phyloP scores from a whole-genome alignment of 1,140 invertebrate species.

The Lepidurus apus region DNA sequence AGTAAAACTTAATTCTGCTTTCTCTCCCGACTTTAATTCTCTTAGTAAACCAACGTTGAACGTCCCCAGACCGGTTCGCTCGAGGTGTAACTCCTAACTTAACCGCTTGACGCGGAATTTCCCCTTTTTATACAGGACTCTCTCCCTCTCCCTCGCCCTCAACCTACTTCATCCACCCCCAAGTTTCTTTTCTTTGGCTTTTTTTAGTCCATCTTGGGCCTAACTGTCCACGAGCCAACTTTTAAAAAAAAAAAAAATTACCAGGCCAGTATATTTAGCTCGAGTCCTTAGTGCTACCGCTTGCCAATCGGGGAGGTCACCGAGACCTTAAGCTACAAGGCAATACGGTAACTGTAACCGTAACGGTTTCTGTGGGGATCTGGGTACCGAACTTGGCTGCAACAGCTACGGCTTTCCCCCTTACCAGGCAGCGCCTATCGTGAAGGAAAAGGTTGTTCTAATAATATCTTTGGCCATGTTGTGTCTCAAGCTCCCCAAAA shows the following conservation, averaged over 20 bases:
- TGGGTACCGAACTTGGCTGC: too few species aligned
- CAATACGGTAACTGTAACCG: too few species aligned
- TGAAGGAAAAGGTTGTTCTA: background rate
- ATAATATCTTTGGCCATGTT: background rate
- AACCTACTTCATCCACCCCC: background rate
- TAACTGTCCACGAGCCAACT: background rate
- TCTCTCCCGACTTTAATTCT: background rate
- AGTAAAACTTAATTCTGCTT: background rate
- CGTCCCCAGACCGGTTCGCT: background rate
- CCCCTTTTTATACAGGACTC: background rate
- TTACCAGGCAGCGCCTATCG: background rate
- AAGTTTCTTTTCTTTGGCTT: background rate
- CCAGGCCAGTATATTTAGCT: background rate
- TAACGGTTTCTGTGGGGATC: too few species aligned
- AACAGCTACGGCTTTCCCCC: background rate
- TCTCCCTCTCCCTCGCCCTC: background rate
- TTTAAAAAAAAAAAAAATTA: too few species aligned
- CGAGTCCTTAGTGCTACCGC: background rate
- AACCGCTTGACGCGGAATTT: background rate
- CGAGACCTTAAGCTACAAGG: too few species aligned
- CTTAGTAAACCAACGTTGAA: background rate
- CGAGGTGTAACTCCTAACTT: conserved; percentile 18
- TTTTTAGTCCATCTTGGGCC: background rate
- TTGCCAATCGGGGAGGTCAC: too few species aligned
- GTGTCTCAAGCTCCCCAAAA: background rate